These are phyloP conservation scores for Caenorhabditis panamensis DNA, from an alignment of 2,888 invertebrate species.

Conservation along the genomic window DNA sequence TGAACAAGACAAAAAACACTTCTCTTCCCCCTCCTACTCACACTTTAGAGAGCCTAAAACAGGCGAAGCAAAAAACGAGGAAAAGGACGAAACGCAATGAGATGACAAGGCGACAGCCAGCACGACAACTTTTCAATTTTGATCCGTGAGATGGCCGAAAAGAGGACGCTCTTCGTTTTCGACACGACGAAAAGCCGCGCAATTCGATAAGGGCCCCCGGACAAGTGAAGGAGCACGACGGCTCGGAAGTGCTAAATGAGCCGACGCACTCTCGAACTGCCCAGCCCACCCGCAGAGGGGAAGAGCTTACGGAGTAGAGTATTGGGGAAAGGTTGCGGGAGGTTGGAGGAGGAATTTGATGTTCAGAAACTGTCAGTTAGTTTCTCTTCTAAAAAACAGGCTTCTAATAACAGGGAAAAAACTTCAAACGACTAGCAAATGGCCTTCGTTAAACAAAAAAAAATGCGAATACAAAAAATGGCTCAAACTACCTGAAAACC, in stretches of 20 bases:
- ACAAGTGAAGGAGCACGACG: slow-evolving; percentile 16
- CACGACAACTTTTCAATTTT: slow-evolving; percentile 5
- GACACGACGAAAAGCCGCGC: background rate
- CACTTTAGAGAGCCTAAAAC: too few species aligned
- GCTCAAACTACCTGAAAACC: too few species aligned
- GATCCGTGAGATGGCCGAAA: background rate
- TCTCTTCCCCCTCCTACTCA: too few species aligned
- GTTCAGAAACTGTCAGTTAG: too few species aligned
- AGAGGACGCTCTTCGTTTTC: slow-evolving; percentile 12
- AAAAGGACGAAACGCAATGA: background rate
- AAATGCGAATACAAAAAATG: too few species aligned
- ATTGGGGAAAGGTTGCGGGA: background rate
- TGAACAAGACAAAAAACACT: background rate
- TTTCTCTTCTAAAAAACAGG: too few species aligned
- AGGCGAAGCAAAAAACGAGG: background rate
- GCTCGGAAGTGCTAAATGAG: slow-evolving; percentile 56
- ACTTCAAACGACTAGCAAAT: too few species aligned
- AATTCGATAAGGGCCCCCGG: slow-evolving; percentile 46
- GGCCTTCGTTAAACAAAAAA: too few species aligned
- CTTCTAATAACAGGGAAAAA: too few species aligned
- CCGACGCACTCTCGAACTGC: slow-evolving; percentile 25
- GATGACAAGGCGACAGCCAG: background rate
- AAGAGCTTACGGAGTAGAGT: background rate
- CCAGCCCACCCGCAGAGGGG: background rate
- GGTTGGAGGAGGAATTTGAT: background rate